Evolutionary conservation across 2,797 vertebrate species (phyloP), one percentile per base, ranked within the genome.

Genomic region (Galago senegalensis): DNA sequence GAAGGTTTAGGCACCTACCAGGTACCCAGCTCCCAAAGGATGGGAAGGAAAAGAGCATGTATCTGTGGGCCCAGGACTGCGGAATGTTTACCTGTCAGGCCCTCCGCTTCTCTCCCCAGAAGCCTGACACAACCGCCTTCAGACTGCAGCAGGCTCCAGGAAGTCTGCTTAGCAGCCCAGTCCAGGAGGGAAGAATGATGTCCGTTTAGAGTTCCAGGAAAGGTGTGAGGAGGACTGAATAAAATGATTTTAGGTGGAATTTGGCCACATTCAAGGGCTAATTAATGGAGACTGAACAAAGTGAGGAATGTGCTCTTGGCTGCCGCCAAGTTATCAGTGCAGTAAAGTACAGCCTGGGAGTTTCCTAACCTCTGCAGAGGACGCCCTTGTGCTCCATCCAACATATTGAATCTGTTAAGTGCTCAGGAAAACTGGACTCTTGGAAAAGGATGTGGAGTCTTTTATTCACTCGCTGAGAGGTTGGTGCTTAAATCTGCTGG

Each of bases 211-310:
- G 85, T 92, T 97, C 73, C 69, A 96, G 73, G 88, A 95, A 93
- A 87, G 89, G 37, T 63, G 0, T 34, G 61, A 86, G 61, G 5
- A 94, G 34, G 77, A 43, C 95, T 23, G 61, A 96, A 97, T 93
- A 97, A 27, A 96, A 83, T 94, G 90, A 92, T 94, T 91, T 96
- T 77, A 73, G 53, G 96, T 96, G 87, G 95, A 98, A 97, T 96
- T 91, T 90, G 93, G 87, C 84, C 79, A 97, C 69, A 79, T 76
- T 80, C 67, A 76, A 97, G 89, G 70, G 91, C 85, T 97, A 96
- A 70, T 53, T 87, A 88, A 85, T 88, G 91, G 95, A 79, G 84
- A 90, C 95, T 77, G 97, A 97, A 96, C 96, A 95, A 94, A 91
- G 94, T 93, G 61, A 96, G 91, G 81, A 94, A 96, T 94, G 97